Percentiles rank a stretch among this genome's conserved stretches.
Evolutionary conservation across 2,888 invertebrate species (phyloP).

Genomic region (Galeruca laticollis): DNA sequence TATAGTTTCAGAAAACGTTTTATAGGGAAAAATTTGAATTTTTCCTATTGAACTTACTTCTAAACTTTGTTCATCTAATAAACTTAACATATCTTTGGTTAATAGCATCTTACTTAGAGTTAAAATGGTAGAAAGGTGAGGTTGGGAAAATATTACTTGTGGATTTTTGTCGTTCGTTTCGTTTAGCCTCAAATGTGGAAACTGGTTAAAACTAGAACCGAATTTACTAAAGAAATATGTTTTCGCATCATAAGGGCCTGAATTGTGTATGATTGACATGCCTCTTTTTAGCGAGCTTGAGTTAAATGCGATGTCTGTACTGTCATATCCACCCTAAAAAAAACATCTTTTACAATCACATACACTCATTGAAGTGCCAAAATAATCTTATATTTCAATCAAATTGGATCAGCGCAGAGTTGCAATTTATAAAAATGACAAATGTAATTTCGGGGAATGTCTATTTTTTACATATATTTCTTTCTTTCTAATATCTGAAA

Average conservation of each 20-base stretch:
- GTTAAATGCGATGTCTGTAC: conserved; percentile 58
- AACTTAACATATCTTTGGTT: conserved; percentile 81
- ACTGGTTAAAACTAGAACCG: conserved; percentile 93
- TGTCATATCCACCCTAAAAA: conserved; percentile 57
- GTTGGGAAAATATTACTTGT: conserved; percentile 77
- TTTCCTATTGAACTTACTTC: conserved; percentile 82
- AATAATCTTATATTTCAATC: too few species aligned
- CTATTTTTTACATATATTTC: too few species aligned
- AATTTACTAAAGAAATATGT: conserved; percentile 92
- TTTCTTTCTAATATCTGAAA: too few species aligned
- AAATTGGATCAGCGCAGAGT: too few species aligned
- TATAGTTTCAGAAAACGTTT: conserved; percentile 94
- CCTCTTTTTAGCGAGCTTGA: conserved; percentile 56
- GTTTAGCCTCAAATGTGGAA: conserved; percentile 83
- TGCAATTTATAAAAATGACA: too few species aligned
- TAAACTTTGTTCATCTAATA: conserved; percentile 86
- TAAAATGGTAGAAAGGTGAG: conserved; percentile 84
- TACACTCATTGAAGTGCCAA: not conserved
- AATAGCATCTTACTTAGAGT: conserved; percentile 86
- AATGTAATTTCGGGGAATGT: too few species aligned
- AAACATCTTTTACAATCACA: not conserved
- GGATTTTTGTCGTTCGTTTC: conserved; percentile 76
- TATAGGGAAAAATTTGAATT: conserved; percentile 86
- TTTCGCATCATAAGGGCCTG: conserved; percentile 76
- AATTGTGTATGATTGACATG: conserved; percentile 53